Conservation (phyloP, 1,140 invertebrate genomes). For the Drosophila setifemur region DNA sequence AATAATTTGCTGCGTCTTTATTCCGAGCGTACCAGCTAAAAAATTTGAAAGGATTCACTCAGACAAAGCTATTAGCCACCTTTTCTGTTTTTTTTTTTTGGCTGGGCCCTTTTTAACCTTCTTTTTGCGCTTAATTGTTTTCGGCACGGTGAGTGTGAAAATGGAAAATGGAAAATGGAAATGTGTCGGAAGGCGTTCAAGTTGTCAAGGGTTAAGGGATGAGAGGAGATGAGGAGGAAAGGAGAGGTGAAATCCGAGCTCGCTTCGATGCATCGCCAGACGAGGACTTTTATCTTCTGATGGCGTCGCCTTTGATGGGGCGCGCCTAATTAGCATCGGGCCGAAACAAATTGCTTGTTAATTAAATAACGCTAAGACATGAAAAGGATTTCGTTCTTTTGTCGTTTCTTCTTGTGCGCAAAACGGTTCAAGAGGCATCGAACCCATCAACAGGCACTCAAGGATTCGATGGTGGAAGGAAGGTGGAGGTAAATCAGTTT, state of each 20-base stretch:
- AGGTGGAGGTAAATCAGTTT: background rate
- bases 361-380: slow-evolving; percentile 54
- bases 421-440: slow-evolving; percentile 42
- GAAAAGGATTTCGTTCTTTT: slow-evolving; percentile 31
- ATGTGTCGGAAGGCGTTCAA: slow-evolving; percentile 37
- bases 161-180: slow-evolving; percentile 59
- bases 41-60: slow-evolving; percentile 31
- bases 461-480: background rate
- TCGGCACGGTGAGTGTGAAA: slow-evolving; percentile 54
- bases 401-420: slow-evolving; percentile 19
- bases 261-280: slow-evolving; percentile 47
- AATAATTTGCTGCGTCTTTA: slow-evolving; percentile 2
- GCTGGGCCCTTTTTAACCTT: slow-evolving; percentile 28
- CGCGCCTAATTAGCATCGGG: slow-evolving; percentile 48
- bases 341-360: slow-evolving; percentile 56
- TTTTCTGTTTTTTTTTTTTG: slow-evolving; percentile 4
- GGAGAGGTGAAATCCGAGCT: slow-evolving; percentile 35
- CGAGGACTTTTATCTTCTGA: slow-evolving; percentile 32
- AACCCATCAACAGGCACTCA: slow-evolving; percentile 30
- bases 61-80: slow-evolving; percentile 28
- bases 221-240: no score
- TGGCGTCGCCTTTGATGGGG: slow-evolving; percentile 52
- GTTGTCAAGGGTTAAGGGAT: slow-evolving; percentile 30
- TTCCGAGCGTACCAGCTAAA: background rate
- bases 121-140: slow-evolving; percentile 47